Evolutionary conservation across 1,140 invertebrate genomes (phyloP).

Genomic region (Sesamia nonagrioides): DNA sequence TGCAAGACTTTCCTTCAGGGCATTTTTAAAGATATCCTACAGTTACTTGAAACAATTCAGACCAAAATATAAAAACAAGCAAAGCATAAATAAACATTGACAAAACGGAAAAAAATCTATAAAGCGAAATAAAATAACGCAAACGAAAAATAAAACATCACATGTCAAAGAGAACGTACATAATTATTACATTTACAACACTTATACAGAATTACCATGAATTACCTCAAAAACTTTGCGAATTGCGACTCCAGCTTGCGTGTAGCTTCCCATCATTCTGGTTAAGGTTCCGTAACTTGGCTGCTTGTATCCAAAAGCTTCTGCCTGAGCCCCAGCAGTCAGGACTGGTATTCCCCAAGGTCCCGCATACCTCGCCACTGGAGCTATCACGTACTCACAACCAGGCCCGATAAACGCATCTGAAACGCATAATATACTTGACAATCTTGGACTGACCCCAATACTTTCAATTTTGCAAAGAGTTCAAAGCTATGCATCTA

Average conservation of each 20-base stretch:
- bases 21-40: no score
- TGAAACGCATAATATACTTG: constrained; percentile 70
- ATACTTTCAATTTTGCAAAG: constrained; percentile 27
- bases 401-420: constrained; percentile 96
- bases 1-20: no score
- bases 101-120: constrained; percentile 28
- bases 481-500: background rate
- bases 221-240: constrained; percentile 82
- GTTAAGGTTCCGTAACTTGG: constrained; percentile 93
- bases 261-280: constrained; percentile 95
- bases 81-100: constrained; percentile 52
- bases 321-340: constrained; percentile 94
- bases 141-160: constrained; percentile 54
- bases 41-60: no score
- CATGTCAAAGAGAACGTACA: constrained; percentile 35
- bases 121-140: constrained; percentile 17
- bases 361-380: constrained; percentile 95
- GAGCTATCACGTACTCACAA: constrained; percentile 97
- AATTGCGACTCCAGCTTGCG: constrained; percentile 91
- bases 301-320: constrained; percentile 92
- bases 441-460: constrained; percentile 31
- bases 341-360: constrained; percentile 96
- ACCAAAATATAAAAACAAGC: constrained; percentile 28
- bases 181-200: constrained; percentile 53
- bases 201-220: constrained; percentile 43